Evolutionary conservation across 23 tunicate species (phyloP).

Genomic region (Corella eumyota): DNA sequence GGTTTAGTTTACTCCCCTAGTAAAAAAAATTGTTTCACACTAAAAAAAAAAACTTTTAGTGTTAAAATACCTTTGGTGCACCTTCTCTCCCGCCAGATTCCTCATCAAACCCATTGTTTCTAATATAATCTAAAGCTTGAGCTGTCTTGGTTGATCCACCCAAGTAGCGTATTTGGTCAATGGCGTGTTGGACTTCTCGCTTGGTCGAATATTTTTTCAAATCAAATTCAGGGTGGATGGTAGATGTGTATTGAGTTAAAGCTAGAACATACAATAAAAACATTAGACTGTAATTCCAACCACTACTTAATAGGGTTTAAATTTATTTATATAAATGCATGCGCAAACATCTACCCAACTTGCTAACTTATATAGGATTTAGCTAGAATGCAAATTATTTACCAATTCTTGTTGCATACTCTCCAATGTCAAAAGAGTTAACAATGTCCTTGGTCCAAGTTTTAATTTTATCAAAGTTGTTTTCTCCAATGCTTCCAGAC

Average conservation of each 20-base stretch:
- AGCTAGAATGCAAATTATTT: conserved; percentile 11
- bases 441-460: conserved; percentile 62
- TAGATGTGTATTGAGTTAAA: conserved; percentile 35
- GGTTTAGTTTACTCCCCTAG: neutral
- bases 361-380: neutral
- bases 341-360: neutral
- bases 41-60: neutral
- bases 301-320: too few species aligned
- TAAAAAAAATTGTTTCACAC: neutral
- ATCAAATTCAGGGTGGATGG: conserved; percentile 28
- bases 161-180: conserved; percentile 14
- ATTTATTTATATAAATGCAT: too few species aligned
- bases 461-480: conserved; percentile 49
- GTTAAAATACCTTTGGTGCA: conserved; percentile 44
- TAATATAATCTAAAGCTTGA: conserved; percentile 30
- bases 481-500: conserved; percentile 45
- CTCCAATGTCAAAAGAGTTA: conserved; percentile 59
- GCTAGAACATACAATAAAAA: conserved; percentile 15
- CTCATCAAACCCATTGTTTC: conserved; percentile 28
- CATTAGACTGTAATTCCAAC: too few species aligned
- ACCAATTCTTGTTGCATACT: conserved; percentile 79
- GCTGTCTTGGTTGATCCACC: conserved; percentile 46
- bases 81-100: conserved; percentile 48
- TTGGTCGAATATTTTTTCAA: conserved; percentile 30
- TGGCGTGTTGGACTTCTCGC: conserved; percentile 40